Base-by-base conservation (phyloP, 2,797 vertebrate genomes). In the Otolemur crassicaudatus region DNA sequence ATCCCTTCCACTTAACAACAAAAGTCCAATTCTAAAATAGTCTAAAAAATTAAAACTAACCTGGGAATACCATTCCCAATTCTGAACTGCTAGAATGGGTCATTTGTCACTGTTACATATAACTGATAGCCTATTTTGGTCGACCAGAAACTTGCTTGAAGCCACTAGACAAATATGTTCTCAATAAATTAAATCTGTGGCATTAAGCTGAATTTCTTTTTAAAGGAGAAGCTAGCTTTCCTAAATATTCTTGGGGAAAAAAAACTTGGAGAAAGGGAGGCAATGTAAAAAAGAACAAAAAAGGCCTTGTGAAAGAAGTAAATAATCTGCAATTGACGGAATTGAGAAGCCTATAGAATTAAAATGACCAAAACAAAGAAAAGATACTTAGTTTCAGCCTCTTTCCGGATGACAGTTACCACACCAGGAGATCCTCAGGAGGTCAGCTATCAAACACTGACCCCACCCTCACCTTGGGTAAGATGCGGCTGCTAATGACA, bases 31-130 rank as follows among this genome's bases (percentile, higher is more conserved):
- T 34, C 61, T 86, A 63, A 46, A 70, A 77, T 5, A 83, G 37
- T 46, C 11, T 80, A 95, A 94, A 94, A 94, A 95, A 96, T 89
- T 56, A 94, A 97, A n/a, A 83, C 77, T 88, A 83, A 65, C 2
- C 75, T 91, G 22, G 75, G 46, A 82, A 43, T 79, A 8, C 7
- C 76, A 53, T 17, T 83, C 76, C 76, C 87, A 93, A 43, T 61
- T 69, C 65, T 82, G 69, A 94, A 77, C 65, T 53, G 60, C 63
- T n/a, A 61, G 29, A 86, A 70, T 8, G 40, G 10, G 43, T 46
- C 73, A 67, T 82, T 69, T 87, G 63, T 82, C 92, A 91, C 46
- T 82, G 31, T 93, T 86, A 58, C 31, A 25, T 56, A 87, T 70
- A 94, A 76, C 76, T 86, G 83, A 94, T 63, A 82, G 63, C 61